Evolutionary conservation across 2,113 vertebrate species (phyloP).

Genomic region (Lagenorhynchus albirostris): DNA sequence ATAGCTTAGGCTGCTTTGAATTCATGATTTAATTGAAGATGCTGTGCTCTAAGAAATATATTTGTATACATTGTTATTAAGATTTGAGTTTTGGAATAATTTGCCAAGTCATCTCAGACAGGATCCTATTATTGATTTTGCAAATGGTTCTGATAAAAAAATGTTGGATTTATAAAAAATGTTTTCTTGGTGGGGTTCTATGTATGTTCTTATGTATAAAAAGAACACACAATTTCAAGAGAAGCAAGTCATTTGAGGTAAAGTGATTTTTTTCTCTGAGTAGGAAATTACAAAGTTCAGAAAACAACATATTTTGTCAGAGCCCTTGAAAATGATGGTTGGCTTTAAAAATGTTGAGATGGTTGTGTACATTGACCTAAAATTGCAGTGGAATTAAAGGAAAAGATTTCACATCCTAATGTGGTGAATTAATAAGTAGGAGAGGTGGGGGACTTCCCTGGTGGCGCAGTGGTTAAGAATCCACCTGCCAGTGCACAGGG

Average conservation of each 20-base stretch:
- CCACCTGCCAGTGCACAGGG: accelerated
- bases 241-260: background rate
- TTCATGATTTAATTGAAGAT: background rate
- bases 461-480: too few species aligned
- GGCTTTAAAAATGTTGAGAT: background rate
- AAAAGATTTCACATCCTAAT: background rate
- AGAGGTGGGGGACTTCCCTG: background rate
- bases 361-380: background rate
- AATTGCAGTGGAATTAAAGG: background rate
- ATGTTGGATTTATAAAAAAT: conserved; percentile 43
- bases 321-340: background rate
- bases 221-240: background rate
- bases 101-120: background rate
- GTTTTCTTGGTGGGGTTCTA: background rate
- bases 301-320: conserved; percentile 2
- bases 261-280: background rate
- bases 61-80: background rate
- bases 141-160: conserved; percentile 26
- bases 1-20: background rate
- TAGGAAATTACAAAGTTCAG: background rate
- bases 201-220: background rate
- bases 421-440: background rate
- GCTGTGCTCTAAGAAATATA: background rate
- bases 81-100: conserved; percentile 19
- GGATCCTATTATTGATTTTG: conserved; percentile 45